Evolutionary conservation across 2,797 vertebrate genomes (phyloP), one percentile per base, ranked within the genome.

Genomic region (Siniperca undulata): DNA sequence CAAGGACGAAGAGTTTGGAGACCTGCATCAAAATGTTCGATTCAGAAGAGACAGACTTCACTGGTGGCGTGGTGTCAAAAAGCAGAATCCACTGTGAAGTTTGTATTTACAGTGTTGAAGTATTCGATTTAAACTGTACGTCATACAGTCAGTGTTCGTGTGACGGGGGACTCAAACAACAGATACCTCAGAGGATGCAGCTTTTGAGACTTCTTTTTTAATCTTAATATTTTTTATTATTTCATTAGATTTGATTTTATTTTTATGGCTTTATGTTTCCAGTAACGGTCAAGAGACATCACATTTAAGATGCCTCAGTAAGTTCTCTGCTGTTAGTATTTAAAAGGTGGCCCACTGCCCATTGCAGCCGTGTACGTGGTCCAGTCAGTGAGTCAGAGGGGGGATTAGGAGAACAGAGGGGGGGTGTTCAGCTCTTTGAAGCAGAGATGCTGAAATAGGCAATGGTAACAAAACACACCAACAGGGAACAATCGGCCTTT

Each of bases 391-490:
- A 71, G 79, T 87, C 62, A 50, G 38, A 72, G 65, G 80, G 77
- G 77, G 90, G 88, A 90, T 93, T 93, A 93, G 64, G 74, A 69
- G 75, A 88, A 93, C 91, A 95, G 86, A 90, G 82, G 69, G 69
- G 40, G 52, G 46, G 64, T 46, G 81, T 81, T 75, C 70, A 59
- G 80, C 86, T 89, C 87, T 94, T 93, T 94, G 85, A 92, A 67
- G 77, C 73, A 91, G 88, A 88, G 92, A 82, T 92, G 93, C 93
- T 94, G 93, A 94, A 94, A 92, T 77, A 91, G 87, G 91, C 86
- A 90, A 86, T 56, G 42, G 70, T 73, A 70, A 93, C 93, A 94
- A 93, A 94, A 90, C 83, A 70, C 71, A 78, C 40, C 76, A 70
- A 60, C 66, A 60, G 76, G 44, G 70, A 73, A 93, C 91, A 93